Evolutionary conservation across 2,113 vertebrate species (phyloP), one percentile per base, ranked within the genome.

Genomic region (Platysternon megacephalum): DNA sequence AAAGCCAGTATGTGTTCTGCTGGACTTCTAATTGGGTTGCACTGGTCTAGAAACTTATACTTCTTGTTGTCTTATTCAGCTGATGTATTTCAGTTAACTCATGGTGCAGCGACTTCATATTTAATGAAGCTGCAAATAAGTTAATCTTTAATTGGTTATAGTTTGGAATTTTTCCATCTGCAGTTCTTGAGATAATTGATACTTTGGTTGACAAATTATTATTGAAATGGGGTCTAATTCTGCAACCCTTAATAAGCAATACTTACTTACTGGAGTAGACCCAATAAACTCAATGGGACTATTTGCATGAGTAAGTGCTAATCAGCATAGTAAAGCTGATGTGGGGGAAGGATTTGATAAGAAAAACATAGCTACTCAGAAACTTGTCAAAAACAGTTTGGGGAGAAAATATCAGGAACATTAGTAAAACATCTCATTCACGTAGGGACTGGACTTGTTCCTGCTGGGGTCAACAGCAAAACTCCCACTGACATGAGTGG

Each of bases 391-490:
- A 76, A 44, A 3, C 24, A 14, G 72, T 26, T 26, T 24, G 72
- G 72, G n/a, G n/a, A 42, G 72, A 74, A 22, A 74, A 39, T 42
- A 74, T 21, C 68, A 74, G n/a, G 72, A 74, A 24, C 39, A 74
- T 42, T 44, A 74, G 72, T 42, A 24, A 44, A 76, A 76, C 72
- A 28, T 76, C 72, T 76, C 24, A 44, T 24, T 44, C 5, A 26
- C 2, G 6, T 26, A 13, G 42, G 79, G 53, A 42, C 94, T 86
- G 61, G 52, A 21, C 79, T 82, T 95, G 0, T 2, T 88, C 79
- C 26, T 91, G 74, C 42, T 79, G 76, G 42, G 68, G 84, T n/a
- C 44, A 85, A 39, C 52, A 82, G 79, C 29, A 94, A 91, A 61
- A 28, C 26, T 35, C 51, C 72, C 72, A 44, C 24, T 12, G 42